Evolutionary conservation across 2,797 vertebrate species (phyloP), one percentile per base, ranked within the genome.

Genomic region (Lutjanus campechanus): DNA sequence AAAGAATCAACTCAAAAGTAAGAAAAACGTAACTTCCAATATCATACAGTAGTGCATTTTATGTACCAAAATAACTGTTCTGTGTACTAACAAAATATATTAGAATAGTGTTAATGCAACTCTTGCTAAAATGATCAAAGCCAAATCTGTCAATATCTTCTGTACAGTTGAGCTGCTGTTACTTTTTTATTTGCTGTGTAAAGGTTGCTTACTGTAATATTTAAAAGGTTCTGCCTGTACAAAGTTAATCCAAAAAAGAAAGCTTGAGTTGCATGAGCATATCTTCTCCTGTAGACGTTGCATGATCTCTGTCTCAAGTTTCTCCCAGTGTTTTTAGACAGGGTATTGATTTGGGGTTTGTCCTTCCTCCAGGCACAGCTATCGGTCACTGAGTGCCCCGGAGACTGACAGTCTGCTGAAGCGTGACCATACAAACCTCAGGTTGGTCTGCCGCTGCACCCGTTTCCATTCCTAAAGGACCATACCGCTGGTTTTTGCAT

Each of bases 241-340:
- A 86, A 76, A 86, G 80, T 89, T 86, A 90, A 36, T 85, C 68
- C 74, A 76, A 89, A 86, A 80, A 76, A 73, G 77, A 88, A 89
- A 94, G 95, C 95, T 95, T 93, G 96, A 97, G 94, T 97, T 97
- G 97, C 98, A 98, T 98, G 97, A 96, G 95, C 95, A 89, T 85
- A 91, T 85, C 82, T 93, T 89, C 85, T 94, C 78, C 77, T 89
- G 89, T 93, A 96, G 96, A 95, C 90, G 29, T 93, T 98, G 97
- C 97, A 98, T 97, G 97, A 94, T 75, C 73, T 82, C 85, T 89
- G 90, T 84, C 83, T 91, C 84, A 82, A 85, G 76, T 93, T 81
- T 89, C 85, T 88, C 70, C 36, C 85, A 1, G 78, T 85, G 78
- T 79, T 81, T 85, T 89, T 84, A 61, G 81, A 87, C 82, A 10